Conservation (phyloP, 2,113 vertebrate species). For the Urocitellus parryii region DNA sequence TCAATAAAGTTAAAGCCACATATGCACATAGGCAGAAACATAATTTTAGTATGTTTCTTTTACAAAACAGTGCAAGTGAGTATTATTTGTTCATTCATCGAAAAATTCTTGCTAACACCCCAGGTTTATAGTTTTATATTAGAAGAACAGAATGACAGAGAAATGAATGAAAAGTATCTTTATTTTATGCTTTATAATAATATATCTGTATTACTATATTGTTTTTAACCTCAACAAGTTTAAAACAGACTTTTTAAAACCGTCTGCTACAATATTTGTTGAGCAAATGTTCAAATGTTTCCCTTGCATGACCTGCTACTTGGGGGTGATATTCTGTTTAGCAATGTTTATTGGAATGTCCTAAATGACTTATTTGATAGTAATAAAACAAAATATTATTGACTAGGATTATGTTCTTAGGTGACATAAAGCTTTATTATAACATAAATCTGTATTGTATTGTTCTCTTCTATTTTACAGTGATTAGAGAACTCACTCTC, state of each 20-base stretch:
- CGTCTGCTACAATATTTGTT: not conserved
- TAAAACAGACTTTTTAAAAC: not conserved
- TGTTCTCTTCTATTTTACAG: not conserved
- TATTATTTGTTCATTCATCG: not conserved
- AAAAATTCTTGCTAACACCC: constrained; percentile 8
- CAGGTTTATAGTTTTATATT: not conserved
- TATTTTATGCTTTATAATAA: not conserved
- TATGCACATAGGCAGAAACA: not conserved
- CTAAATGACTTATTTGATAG: not conserved
- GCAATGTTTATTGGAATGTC: not conserved
- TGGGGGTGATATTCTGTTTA: not conserved
- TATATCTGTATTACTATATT: not conserved
- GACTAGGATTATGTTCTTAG: not conserved
- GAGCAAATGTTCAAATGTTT: constrained; percentile 11
- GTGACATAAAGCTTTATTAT: not conserved
- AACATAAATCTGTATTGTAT: not conserved
- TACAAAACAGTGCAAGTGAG: not conserved
- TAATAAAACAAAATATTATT: constrained; percentile 35
- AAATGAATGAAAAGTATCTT: not conserved
- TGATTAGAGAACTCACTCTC: not conserved
- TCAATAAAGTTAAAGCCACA: not conserved
- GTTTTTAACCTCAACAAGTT: not conserved
- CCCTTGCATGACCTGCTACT: not conserved
- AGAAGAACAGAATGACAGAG: not conserved
- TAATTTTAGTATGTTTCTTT: not conserved